Percentiles rank a stretch among this genome's conserved stretches.
These are phyloP conservation scores for Harpalus rufipes DNA, from an alignment of 2,888 invertebrate genomes.

Conservation along the genomic window DNA sequence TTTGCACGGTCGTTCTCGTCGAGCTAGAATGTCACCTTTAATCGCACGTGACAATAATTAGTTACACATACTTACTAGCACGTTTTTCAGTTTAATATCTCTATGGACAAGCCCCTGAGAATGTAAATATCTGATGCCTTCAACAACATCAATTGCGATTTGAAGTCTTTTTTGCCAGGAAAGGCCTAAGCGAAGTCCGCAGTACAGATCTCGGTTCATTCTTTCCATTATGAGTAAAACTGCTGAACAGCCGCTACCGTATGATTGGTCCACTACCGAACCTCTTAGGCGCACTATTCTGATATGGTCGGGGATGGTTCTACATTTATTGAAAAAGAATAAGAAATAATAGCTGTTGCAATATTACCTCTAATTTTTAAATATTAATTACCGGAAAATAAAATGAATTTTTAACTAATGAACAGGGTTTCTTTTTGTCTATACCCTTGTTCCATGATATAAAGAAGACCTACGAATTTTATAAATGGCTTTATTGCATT, in stretches of 20 bases:
- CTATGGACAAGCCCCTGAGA: constrained; percentile 93
- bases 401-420: too few relatives aligned
- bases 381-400: too few relatives aligned
- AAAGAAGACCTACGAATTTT: too few relatives aligned
- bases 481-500: too few relatives aligned
- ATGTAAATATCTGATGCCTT: constrained; percentile 93
- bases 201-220: constrained; percentile 87
- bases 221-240: constrained; percentile 91
- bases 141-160: constrained; percentile 90
- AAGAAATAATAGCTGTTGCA: too few relatives aligned
- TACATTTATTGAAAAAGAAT: constrained; percentile 73
- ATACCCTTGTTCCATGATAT: too few relatives aligned
- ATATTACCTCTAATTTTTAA: too few relatives aligned
- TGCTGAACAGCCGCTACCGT: constrained; percentile 84
- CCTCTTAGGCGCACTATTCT: constrained; percentile 88
- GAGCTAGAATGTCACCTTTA: constrained; percentile 77
- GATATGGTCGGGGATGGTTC: constrained; percentile 90
- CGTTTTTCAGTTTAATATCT: constrained; percentile 94
- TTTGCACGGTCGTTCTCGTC: constrained; percentile 87
- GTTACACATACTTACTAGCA: constrained; percentile 80
- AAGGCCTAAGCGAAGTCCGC: constrained; percentile 85
- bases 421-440: too few relatives aligned
- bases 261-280: constrained; percentile 89
- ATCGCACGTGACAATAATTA: not conserved
- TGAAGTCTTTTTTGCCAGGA: constrained; percentile 82